phyloP scores from a whole-genome alignment of 2,797 vertebrate genomes.

The Sebastes vulpes region DNA sequence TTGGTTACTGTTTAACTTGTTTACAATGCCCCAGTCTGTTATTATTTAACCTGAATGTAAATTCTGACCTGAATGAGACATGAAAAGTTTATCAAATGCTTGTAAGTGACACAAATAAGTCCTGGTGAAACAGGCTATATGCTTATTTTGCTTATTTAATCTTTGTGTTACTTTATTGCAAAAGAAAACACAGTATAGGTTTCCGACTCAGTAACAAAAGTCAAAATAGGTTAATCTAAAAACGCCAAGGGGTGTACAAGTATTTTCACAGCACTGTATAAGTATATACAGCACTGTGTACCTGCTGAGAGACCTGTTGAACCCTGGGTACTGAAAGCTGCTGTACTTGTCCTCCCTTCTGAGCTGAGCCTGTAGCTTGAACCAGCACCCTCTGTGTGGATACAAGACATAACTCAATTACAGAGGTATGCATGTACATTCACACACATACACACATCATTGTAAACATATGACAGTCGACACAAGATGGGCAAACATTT shows the following conservation, averaged over 20 bases:
- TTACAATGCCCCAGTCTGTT: background rate
- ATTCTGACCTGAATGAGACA: background rate
- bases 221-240: background rate
- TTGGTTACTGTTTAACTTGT: conserved; percentile 1
- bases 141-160: background rate
- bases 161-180: background rate
- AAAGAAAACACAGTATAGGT: background rate
- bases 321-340: conserved; percentile 92
- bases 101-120: background rate
- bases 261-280: conserved; percentile 69
- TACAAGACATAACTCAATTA: conserved; percentile 78
- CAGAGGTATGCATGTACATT: conserved; percentile 55
- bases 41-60: background rate
- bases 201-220: background rate
- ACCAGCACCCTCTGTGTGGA: conserved; percentile 94
- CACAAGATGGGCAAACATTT: conserved; percentile 20
- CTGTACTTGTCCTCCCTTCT: conserved; percentile 94
- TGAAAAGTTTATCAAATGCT: background rate
- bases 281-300: conserved; percentile 83
- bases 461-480: conserved; percentile 43
- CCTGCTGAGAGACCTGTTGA: conserved; percentile 95
- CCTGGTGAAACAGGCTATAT: background rate
- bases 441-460: conserved; percentile 39
- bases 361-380: conserved; percentile 92
- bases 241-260: conserved; percentile 36